Evolutionary conservation across 2,113 vertebrate species (phyloP), one percentile per base, ranked within the genome.

Genomic region (Callithrix jacchus): DNA sequence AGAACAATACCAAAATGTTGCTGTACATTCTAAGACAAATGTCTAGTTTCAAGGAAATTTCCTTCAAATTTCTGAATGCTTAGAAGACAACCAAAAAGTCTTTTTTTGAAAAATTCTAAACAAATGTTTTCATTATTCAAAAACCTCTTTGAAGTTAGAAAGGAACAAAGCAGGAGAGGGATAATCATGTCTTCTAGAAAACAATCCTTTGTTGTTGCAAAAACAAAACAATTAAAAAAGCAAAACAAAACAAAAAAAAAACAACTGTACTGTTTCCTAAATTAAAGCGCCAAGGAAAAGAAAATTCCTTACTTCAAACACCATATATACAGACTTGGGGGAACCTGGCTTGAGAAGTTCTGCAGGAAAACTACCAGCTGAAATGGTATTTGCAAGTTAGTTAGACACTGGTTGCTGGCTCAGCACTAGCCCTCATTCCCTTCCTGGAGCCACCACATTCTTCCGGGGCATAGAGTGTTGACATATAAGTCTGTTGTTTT

Each of bases 91-190:
- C 32, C 9, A 52, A 42, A 42, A 40, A 3, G 25, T 49, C 73
- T 77, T 37, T 74, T 21, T 21, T 42, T 42, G 45, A 18, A 64
- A 18, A 25, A 47, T 56, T 47, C 37, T 81, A 11, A 92, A 70
- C 12, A 52, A 54, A 37, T 12, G 23, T 87, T 20, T 87, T 79
- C 66, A 76, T 85, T 7, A 85, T 82, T 84, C 32, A 77, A 54
- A 93, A 83, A 68, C 11, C 61, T 66, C n/a, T 92, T 83, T 92
- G 32, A 92, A 88, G 27, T 81, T 68, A 18, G 42, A 82, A 95
- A 56, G 12, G 58, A 88, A 12, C 18, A 89, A 84, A 54, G 20
- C 17, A 70, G 17, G 12, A 77, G 6, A 77, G 52, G 10, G 40
- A 87, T n/a, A 16, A 37, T 83, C 16, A 93, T 40, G 6, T 58